phyloP scores from a whole-genome alignment of 2,113 vertebrate species.

The Gymnogyps californianus region DNA sequence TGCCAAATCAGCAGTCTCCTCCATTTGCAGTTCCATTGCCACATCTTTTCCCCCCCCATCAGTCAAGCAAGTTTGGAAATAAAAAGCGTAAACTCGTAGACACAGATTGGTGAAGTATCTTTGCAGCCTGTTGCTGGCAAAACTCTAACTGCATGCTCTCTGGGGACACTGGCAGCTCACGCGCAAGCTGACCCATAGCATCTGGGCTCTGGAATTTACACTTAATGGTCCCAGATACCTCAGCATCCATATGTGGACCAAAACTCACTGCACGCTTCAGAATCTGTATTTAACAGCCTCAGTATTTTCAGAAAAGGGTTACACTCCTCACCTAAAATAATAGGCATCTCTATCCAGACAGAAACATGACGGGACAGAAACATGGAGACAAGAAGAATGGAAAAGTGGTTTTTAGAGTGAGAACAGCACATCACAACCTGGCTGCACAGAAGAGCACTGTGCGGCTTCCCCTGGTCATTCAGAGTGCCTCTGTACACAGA shows the following conservation, averaged over 20 bases:
- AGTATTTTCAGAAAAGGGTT: background rate
- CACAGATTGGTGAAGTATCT: background rate
- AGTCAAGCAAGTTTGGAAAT: conserved; percentile 12
- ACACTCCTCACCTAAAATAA: background rate
- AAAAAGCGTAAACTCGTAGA: background rate
- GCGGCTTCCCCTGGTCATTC: fast-evolving
- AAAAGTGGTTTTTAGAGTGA: background rate
- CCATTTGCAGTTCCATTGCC: background rate
- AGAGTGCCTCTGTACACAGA: background rate
- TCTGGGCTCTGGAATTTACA: background rate
- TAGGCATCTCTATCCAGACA: background rate
- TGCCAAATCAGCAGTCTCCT: background rate
- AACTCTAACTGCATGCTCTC: background rate
- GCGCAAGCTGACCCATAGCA: background rate
- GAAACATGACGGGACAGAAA: background rate
- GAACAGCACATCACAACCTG: background rate
- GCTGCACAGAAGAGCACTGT: background rate
- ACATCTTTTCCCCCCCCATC: background rate
- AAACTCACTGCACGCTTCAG: background rate
- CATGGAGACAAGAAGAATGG: background rate
- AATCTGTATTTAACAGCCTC: background rate
- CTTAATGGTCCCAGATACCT: background rate
- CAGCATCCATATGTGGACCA: background rate
- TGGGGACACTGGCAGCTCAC: background rate
- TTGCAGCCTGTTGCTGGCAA: background rate